Conservation (phyloP, 23 tunicate species). For the Oikopleura dioica region DNA sequence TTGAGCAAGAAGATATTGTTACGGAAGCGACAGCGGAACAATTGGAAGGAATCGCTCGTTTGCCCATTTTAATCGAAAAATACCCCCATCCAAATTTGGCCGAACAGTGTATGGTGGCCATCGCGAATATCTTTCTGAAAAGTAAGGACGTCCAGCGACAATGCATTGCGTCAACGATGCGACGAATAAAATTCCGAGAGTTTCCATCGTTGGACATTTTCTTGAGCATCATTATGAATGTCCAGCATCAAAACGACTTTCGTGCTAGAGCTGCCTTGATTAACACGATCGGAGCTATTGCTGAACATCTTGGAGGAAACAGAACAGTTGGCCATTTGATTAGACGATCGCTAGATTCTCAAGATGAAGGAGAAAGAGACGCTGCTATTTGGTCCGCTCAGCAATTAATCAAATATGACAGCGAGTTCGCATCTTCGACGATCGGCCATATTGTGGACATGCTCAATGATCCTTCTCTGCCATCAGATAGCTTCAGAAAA, state of each 20-base stretch:
- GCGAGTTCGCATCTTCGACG: neutral
- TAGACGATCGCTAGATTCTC: slow-evolving; percentile 5
- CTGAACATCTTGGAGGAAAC: neutral
- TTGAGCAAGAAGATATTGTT: neutral
- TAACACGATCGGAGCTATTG: neutral
- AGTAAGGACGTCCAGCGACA: neutral
- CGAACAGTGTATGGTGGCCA: neutral
- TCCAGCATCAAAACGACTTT: slow-evolving; percentile 8
- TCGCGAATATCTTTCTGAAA: neutral
- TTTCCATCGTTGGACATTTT: neutral
- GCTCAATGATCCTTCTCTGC: neutral
- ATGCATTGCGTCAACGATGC: neutral
- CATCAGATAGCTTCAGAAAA: neutral
- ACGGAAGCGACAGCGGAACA: neutral
- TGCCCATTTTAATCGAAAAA: neutral
- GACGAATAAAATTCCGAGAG: neutral
- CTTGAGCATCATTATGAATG: neutral
- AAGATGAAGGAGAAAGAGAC: neutral
- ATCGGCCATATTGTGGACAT: neutral
- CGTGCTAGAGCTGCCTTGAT: neutral
- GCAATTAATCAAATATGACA: neutral
- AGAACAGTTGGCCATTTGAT: neutral
- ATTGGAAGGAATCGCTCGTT: neutral
- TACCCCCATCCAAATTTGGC: neutral
- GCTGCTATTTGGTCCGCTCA: slow-evolving; percentile 3